Percentiles rank a stretch among this genome's conserved stretches.
These are phyloP conservation scores for Cetoscarus ocellatus DNA, from an alignment of 2,797 vertebrate species.

Conservation along the genomic window DNA sequence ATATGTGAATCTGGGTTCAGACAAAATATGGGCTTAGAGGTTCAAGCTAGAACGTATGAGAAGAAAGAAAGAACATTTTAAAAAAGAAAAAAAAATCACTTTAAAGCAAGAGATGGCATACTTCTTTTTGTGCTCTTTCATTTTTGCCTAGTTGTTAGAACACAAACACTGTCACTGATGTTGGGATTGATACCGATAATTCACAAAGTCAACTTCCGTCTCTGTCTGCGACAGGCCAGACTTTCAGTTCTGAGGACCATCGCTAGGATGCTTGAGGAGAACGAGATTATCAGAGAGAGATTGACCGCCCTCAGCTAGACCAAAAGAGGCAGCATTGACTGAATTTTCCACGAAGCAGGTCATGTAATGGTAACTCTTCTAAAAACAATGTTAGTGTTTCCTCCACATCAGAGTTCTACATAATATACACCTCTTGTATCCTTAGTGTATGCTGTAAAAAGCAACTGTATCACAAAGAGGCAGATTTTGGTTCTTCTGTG, in stretches of 20 bases:
- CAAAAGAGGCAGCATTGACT: constrained; percentile 15
- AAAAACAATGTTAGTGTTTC: constrained; percentile 2
- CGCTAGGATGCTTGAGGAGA: constrained; percentile 91
- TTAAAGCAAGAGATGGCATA: too few relatives aligned
- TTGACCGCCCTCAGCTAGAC: constrained; percentile 69
- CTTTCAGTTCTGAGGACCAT: constrained; percentile 86
- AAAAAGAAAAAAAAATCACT: too few relatives aligned
- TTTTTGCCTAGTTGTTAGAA: too few relatives aligned
- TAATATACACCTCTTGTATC: constrained; percentile 5
- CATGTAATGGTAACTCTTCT: background rate
- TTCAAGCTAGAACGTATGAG: too few relatives aligned
- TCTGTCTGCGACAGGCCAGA: constrained; percentile 72
- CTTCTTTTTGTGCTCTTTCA: too few relatives aligned
- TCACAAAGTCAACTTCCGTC: background rate
- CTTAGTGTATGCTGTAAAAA: background rate
- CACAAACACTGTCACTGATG: too few relatives aligned
- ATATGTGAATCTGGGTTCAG: too few relatives aligned
- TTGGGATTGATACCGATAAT: background rate
- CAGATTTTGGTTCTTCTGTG: background rate
- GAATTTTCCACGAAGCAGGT: background rate
- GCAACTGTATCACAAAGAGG: background rate
- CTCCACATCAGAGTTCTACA: background rate
- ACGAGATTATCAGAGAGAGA: constrained; percentile 85
- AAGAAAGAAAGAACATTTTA: too few relatives aligned
- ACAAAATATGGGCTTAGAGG: too few relatives aligned